These are phyloP conservation scores for Rhingia campestris DNA, from an alignment of 2,888 invertebrate genomes.

Conservation along the genomic window DNA sequence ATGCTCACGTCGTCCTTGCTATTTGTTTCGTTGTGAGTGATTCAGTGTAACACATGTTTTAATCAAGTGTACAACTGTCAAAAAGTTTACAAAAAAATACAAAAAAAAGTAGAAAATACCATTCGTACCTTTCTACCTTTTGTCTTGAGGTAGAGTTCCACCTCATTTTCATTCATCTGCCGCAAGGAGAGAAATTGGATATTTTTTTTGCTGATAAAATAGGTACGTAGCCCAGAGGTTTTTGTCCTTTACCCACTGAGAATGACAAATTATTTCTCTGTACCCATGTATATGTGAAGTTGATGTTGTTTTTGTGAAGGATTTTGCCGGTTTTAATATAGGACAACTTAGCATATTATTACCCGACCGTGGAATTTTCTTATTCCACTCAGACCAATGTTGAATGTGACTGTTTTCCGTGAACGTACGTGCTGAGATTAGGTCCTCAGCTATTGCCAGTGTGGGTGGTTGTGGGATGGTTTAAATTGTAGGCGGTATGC, in stretches of 20 bases:
- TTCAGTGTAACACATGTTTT: constrained; percentile 41
- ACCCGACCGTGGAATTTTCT: constrained; percentile 8
- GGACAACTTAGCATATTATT: constrained; percentile 34
- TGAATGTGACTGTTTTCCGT: constrained; percentile 37
- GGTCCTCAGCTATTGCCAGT: neutral
- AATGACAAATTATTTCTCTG: constrained; percentile 21
- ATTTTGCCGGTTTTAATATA: constrained; percentile 11
- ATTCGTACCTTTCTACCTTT: neutral
- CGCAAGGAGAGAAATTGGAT: constrained; percentile 49
- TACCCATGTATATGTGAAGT: too few relatives aligned
- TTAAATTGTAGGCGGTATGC: constrained; percentile 4
- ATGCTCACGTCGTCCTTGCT: constrained; percentile 34
- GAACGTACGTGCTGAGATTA: constrained; percentile 52
- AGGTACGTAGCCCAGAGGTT: constrained; percentile 64
- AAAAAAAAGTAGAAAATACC: neutral
- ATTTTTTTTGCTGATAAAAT: constrained; percentile 39
- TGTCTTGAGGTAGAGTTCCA: constrained; percentile 3
- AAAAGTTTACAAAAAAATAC: constrained; percentile 19
- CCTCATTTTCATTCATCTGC: constrained; percentile 21
- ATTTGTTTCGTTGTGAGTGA: constrained; percentile 28
- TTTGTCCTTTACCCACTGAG: constrained; percentile 34
- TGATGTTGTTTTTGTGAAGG: neutral
- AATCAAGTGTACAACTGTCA: constrained; percentile 46
- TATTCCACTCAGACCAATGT: constrained; percentile 37
- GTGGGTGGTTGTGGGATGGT: neutral